Base-by-base conservation (phyloP, 1,140 invertebrate genomes). In the Berghia stephanieae region DNA sequence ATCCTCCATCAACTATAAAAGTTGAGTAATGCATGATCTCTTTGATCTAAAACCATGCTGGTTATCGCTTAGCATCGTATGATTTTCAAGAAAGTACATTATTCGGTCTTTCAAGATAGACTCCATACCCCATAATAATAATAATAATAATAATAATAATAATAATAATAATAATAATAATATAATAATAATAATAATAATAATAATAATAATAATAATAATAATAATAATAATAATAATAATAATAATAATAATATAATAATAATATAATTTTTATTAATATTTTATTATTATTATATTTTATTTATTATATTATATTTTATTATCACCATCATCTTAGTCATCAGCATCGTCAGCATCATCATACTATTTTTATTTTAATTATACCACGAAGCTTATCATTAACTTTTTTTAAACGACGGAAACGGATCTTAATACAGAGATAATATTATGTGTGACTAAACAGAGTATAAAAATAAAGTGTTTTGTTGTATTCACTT, bases 221-320 rank as follows among this genome's bases (percentile, higher is more conserved):
- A 60, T 60, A 31, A 60, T 60, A 31, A 60, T 60, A 31, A 60
- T 60, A n/a, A 60, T 60, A 31, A 24, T 60, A 31, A 60, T 60
- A 24, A 60, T 60, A 24, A 60, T 60, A 24, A 60, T 60, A 24
- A 60, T 60, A 24, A 60, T 60, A 60, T 60, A 24, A 60, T 60
- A 24, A 60, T 60, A 24, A 60, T 60, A 24, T 10, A 27, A 24
- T 27, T 60, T 10, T 8, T 60, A 24, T 10, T 60, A 60, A 60
- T 60, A 60, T 27, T 31, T 8, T 60, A 6, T 8, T 10, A 27
- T 60, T n/a, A 60, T 5, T 60, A 5, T 10, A 27, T 31, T 60
- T 31, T 31, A n/a, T 21, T 31, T 31, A 4, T 21, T 31, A 8
- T 31, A 8, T 31, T 31, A n/a, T 31, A n/a, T 21, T 31, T 31